phyloP scores from a whole-genome alignment of 2,113 vertebrate species.

The Leucopternis melanops region DNA sequence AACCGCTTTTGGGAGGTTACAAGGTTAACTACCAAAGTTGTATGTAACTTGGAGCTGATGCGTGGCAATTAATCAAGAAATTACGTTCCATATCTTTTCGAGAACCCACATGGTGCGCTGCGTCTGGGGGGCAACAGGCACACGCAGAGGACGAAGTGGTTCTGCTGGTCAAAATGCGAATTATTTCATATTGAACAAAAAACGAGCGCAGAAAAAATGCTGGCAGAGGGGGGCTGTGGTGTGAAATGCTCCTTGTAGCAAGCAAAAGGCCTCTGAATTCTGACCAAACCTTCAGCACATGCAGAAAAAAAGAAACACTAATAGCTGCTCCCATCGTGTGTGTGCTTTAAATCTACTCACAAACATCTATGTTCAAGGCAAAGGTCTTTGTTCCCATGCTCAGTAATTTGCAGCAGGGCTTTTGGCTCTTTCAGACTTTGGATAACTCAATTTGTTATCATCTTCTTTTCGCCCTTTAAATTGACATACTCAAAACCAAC shows the following conservation, averaged over 20 bases:
- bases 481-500: neutral
- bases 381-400: neutral
- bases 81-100: slow-evolving; percentile 69
- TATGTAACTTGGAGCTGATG: slow-evolving; percentile 85
- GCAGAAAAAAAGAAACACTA: neutral
- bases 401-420: neutral
- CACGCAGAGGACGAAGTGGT: neutral
- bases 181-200: slow-evolving; percentile 21
- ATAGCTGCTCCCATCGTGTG: neutral
- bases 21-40: slow-evolving; percentile 95
- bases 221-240: neutral
- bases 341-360: neutral
- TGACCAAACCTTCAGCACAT: neutral
- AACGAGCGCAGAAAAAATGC: neutral
- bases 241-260: neutral
- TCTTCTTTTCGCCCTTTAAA: neutral
- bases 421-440: neutral
- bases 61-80: slow-evolving; percentile 89
- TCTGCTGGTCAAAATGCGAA: slow-evolving; percentile 44
- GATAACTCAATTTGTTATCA: neutral
- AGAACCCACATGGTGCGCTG: slow-evolving; percentile 73
- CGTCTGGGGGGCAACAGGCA: slow-evolving; percentile 67
- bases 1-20: slow-evolving; percentile 80
- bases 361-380: neutral
- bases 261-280: neutral